Base-by-base conservation (phyloP, 2,888 invertebrate species). In the Eurytoma californica region DNA sequence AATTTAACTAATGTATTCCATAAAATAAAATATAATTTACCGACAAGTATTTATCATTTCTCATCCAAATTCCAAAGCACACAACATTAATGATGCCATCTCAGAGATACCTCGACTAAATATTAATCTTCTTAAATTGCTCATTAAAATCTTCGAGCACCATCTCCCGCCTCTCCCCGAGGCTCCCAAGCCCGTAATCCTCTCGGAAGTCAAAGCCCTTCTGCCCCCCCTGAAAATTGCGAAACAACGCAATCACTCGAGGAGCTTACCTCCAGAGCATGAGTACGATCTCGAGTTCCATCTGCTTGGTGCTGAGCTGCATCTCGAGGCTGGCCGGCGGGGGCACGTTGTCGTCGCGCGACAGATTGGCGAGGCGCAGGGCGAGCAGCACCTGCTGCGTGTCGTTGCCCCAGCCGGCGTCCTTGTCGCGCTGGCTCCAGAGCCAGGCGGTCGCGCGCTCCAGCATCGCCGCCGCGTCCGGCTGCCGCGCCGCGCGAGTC, bases 361-460 rank as follows among this genome's bases (percentile, higher is more conserved):
- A 93, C 79, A 93, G 92, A 86, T 93, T 93, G 58, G 91, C 91
- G 84, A 95, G 92, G 90, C 96, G 95, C 77, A 97, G 92, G 51
- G 96, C 95, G 60, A 96, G 92, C 87, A 97, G 93, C 3, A 95
- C 96, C 86, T 95, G 94, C 82, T 96, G 95, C 0, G 97, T 97
- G 86, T 96, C 96, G 85, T 95, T 95, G 55, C 94, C 94, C 95
- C 96, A 96, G 5, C 96, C 96, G 92, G 94, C 95, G 87, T 96
- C 95, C 3, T 92, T 91, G 84, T 94, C 94, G 30, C 96, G 92
- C 84, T 95, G 95, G 83, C 93, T 93, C 86, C 94, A 92, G 28
- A 96, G 90, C 93, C 95, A 96, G 83, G 94, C 93, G 77, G 95
- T 90, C 0, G 96, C 96, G 84, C 93, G 92, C 86, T 93, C 93